A percentile compares a stretch with the other conserved stretches of the same genome.
Evolutionary conservation across 2,888 invertebrate species (phyloP).

Genomic region (Homarus gammarus): DNA sequence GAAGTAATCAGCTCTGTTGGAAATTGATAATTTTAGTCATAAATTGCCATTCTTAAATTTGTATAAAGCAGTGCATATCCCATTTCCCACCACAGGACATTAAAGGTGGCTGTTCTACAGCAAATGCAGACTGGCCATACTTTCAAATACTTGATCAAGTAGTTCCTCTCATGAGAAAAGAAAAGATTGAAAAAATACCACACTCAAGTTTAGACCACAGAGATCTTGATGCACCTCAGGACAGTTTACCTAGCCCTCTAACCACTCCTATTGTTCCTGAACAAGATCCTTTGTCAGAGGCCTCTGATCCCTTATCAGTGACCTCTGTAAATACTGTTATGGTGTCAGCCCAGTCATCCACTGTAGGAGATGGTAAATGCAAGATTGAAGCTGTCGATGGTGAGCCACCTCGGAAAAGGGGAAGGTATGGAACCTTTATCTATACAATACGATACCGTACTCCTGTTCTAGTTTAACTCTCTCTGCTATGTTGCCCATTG

Average conservation of each 20-base stretch:
- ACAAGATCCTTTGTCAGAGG: not conserved
- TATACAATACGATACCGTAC: not conserved
- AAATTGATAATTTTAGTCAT: not conserved
- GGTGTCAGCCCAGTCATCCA: constrained; percentile 1
- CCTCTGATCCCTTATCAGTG: not conserved
- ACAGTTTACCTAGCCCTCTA: not conserved
- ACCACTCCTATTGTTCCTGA: constrained; percentile 13
- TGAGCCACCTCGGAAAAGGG: constrained; percentile 42
- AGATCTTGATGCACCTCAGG: constrained; percentile 12
- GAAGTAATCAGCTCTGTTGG: too few relatives aligned
- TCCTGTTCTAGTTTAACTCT: too few relatives aligned
- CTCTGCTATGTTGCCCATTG: too few relatives aligned
- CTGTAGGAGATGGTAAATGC: not conserved
- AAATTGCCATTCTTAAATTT: not conserved
- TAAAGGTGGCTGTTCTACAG: constrained; percentile 59
- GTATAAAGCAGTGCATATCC: too few relatives aligned
- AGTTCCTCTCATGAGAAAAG: constrained; percentile 66
- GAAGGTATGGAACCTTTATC: constrained; percentile 2
- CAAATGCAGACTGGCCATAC: constrained; percentile 59
- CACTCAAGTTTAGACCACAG: not conserved
- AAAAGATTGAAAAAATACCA: constrained; percentile 43
- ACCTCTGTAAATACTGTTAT: constrained; percentile 9
- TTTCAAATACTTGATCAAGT: constrained; percentile 63
- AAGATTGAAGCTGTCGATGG: constrained; percentile 14
- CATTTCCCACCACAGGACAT: constrained; percentile 32